Percentiles rank a stretch among this genome's conserved stretches.
Conservation (phyloP, 2,113 vertebrate genomes). For the Mobula hypostoma region DNA sequence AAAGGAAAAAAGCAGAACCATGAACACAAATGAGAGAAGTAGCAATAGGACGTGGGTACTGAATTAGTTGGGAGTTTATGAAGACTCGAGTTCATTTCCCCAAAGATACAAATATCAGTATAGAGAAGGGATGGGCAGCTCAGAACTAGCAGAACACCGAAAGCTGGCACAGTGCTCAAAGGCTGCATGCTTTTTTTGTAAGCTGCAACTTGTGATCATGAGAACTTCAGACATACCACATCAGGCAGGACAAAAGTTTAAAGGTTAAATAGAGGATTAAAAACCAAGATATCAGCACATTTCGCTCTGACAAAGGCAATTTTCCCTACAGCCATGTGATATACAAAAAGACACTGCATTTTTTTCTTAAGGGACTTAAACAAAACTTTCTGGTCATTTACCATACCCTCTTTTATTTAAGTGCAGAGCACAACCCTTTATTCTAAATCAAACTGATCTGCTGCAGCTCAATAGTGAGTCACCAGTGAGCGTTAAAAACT, state of each 20-base stretch:
- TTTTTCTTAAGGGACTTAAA: not conserved
- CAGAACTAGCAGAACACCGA: not conserved
- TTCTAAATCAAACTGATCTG: not conserved
- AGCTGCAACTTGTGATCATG: not conserved
- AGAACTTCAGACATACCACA: not conserved
- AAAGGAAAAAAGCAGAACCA: not conserved
- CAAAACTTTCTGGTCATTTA: not conserved
- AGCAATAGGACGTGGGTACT: not conserved
- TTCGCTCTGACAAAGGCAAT: not conserved
- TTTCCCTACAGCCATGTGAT: slow-evolving; percentile 14
- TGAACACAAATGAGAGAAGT: not conserved
- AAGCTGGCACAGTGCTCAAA: not conserved
- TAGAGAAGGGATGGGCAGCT: not conserved
- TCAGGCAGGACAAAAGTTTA: too few species aligned
- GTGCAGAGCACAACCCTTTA: not conserved
- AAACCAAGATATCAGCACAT: slow-evolving; percentile 24
- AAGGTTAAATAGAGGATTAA: not conserved
- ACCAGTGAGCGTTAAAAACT: not conserved
- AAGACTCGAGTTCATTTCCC: not conserved
- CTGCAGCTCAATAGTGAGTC: slow-evolving; percentile 5
- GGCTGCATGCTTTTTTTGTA: not conserved
- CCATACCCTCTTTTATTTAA: not conserved
- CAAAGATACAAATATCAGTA: not conserved
- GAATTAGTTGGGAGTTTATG: not conserved
- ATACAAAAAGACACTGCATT: not conserved